phyloP scores from a whole-genome alignment of 2,113 vertebrate genomes.

The Zapornia atra region DNA sequence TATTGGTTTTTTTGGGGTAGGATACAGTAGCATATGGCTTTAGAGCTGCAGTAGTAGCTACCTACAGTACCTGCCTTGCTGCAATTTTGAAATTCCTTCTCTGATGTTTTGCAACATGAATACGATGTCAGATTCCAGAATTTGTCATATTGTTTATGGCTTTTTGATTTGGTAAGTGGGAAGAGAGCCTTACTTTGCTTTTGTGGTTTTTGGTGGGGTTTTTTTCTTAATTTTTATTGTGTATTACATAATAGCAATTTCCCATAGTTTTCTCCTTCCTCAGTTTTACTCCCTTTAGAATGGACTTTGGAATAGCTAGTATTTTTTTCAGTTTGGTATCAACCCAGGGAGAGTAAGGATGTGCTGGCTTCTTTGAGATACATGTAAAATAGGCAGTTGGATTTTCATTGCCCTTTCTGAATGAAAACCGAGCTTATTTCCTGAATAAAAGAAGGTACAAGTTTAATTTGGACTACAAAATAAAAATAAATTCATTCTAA shows the following conservation, averaged over 20 bases:
- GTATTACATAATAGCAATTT: not conserved
- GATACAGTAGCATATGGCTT: not conserved
- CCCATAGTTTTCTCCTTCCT: not conserved
- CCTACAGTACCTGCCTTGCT: not conserved
- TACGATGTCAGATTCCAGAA: not conserved
- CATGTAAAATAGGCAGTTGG: not conserved
- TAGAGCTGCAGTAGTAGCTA: not conserved
- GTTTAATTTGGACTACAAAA: not conserved
- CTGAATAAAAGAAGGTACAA: not conserved
- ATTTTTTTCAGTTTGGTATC: not conserved
- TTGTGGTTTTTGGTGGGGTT: not conserved
- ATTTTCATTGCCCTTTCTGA: not conserved
- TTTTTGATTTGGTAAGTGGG: not conserved
- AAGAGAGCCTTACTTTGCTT: not conserved
- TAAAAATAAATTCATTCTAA: not conserved
- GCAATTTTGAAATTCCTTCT: not conserved
- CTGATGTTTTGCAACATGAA: not conserved
- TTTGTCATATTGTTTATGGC: not conserved
- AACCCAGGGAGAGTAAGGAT: not conserved
- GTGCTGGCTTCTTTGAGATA: not conserved
- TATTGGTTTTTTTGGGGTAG: not conserved
- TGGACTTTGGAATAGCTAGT: not conserved
- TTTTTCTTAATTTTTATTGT: not conserved
- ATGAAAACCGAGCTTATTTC: not conserved
- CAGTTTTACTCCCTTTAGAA: not conserved